These are phyloP conservation scores for Athrips mouffetella DNA, from an alignment of 2,888 invertebrate species.

Conservation along the genomic window DNA sequence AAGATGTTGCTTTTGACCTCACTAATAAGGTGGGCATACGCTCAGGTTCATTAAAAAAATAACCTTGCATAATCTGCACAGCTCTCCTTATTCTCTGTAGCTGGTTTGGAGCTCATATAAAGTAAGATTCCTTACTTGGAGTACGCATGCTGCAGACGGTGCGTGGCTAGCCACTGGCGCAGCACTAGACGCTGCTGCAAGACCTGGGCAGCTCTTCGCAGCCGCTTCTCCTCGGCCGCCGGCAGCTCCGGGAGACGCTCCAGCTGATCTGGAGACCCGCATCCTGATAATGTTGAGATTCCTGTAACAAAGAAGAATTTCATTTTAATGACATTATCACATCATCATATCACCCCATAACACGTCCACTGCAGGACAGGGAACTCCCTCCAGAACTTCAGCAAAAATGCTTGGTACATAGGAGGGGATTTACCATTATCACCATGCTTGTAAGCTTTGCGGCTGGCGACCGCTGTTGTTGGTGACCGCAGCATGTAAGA, in stretches of 20 bases:
- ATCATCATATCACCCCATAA: neutral
- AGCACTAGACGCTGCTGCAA: conserved; percentile 90
- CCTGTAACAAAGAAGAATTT: conserved; percentile 68
- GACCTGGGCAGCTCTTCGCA: conserved; percentile 88
- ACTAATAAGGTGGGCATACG: too few species aligned
- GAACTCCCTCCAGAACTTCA: too few species aligned
- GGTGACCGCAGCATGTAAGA: too few species aligned
- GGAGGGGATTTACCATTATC: too few species aligned
- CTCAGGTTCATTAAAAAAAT: too few species aligned
- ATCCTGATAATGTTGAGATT: conserved; percentile 89
- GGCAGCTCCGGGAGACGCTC: conserved; percentile 87
- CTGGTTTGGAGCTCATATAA: neutral
- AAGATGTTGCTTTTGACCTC: too few species aligned
- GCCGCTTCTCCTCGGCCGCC: conserved; percentile 88
- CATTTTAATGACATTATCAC: neutral
- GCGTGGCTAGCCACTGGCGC: conserved; percentile 89
- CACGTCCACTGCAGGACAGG: too few species aligned
- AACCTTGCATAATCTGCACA: too few species aligned
- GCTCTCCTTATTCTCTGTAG: too few species aligned
- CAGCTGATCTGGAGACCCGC: conserved; percentile 86
- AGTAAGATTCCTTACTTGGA: conserved; percentile 72
- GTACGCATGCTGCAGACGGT: conserved; percentile 85
- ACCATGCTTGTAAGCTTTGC: too few species aligned
- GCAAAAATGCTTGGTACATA: too few species aligned
- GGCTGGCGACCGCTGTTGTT: too few species aligned